Evolutionary conservation across 1,140 invertebrate genomes (phyloP).

Genomic region (Drosophila pachea): DNA sequence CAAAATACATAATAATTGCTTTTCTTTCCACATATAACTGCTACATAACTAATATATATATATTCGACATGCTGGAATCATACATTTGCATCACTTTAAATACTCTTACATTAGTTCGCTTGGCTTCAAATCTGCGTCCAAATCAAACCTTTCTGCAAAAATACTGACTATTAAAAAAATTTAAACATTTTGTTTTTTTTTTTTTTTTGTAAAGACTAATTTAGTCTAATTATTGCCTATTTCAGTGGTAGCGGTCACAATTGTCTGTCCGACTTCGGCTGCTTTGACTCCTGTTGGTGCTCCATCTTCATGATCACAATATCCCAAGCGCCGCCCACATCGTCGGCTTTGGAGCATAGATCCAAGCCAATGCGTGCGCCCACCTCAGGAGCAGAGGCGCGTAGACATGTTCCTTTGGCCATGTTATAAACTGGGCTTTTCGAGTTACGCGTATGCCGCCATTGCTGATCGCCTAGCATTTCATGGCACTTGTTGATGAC

Average conservation of each 20-base stretch:
- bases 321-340: constrained; percentile 84
- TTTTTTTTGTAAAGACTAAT: constrained; percentile 32
- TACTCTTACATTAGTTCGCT: neutral
- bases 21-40: neutral
- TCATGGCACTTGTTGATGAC: constrained; percentile 94
- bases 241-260: constrained; percentile 32
- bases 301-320: constrained; percentile 79
- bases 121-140: neutral
- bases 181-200: constrained; percentile 24
- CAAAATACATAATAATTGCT: constrained; percentile 4
- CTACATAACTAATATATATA: neutral
- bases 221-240: constrained; percentile 69
- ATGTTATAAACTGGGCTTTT: constrained; percentile 90
- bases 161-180: constrained; percentile 60
- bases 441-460: constrained; percentile 86
- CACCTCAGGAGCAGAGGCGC: constrained; percentile 80
- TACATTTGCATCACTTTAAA: constrained; percentile 3
- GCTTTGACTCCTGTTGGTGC: neutral
- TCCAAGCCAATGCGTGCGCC: constrained; percentile 84
- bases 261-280: constrained; percentile 42
- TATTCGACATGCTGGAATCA: neutral
- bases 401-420: constrained; percentile 90
- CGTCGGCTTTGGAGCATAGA: constrained; percentile 83
- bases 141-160: constrained; percentile 39
- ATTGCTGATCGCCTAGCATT: constrained; percentile 92